Percentiles rank a stretch among this genome's conserved stretches.
These are phyloP conservation scores for Oreochromis mossambicus DNA, from an alignment of 2,797 vertebrate species.

Conservation along the genomic window DNA sequence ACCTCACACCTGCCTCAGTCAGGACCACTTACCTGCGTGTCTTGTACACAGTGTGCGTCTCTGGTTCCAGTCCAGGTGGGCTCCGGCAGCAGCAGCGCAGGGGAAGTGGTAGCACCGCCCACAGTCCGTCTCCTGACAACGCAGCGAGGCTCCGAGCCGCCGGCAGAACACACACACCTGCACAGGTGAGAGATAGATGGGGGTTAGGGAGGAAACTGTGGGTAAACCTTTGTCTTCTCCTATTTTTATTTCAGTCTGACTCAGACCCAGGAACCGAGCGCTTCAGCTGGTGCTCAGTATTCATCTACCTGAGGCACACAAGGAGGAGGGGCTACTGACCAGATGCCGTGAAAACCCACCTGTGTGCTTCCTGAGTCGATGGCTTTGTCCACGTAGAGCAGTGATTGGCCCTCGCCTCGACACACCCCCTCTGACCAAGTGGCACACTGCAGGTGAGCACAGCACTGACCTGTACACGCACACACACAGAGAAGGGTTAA, in stretches of 20 bases:
- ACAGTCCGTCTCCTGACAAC: slow-evolving; percentile 89
- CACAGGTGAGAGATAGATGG: neutral
- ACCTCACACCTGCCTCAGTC: neutral
- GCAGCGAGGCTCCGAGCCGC: slow-evolving; percentile 93
- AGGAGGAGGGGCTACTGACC: neutral
- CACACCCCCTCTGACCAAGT: slow-evolving; percentile 90
- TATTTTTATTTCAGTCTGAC: neutral
- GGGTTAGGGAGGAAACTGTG: neutral
- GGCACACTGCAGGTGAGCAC: slow-evolving; percentile 94
- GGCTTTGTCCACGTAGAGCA: slow-evolving; percentile 95
- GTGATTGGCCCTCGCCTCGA: slow-evolving; percentile 83
- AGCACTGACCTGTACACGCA: slow-evolving; percentile 85
- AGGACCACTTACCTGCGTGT: slow-evolving; percentile 58
- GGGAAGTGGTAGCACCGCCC: slow-evolving; percentile 92
- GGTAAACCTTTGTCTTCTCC: neutral
- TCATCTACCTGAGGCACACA: neutral
- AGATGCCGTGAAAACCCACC: slow-evolving; percentile 69
- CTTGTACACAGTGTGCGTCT: slow-evolving; percentile 83
- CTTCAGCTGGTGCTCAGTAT: neutral
- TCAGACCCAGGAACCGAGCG: neutral
- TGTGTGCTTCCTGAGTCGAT: slow-evolving; percentile 97
- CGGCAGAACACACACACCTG: slow-evolving; percentile 94
- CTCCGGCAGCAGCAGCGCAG: slow-evolving; percentile 90
- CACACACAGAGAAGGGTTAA: neutral
- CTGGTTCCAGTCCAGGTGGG: slow-evolving; percentile 86